These are phyloP conservation scores for Clamator glandarius DNA, from an alignment of 2,797 vertebrate genomes.

Conservation along the genomic window DNA sequence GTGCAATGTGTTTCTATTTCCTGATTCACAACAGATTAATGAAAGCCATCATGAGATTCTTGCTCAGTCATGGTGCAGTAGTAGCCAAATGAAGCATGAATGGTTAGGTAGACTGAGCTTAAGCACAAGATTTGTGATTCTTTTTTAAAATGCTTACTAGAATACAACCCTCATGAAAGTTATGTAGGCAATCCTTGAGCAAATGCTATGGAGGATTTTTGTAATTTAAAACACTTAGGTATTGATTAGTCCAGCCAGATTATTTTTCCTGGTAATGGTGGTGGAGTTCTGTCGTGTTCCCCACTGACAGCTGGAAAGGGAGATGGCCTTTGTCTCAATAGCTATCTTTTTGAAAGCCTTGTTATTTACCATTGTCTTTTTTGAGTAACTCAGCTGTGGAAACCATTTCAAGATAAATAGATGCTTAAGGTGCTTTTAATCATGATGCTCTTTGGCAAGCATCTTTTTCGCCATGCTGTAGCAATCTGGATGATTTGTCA, in stretches of 20 bases:
- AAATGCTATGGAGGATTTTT: not conserved
- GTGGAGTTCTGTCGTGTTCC: not conserved
- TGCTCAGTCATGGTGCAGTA: fast-evolving
- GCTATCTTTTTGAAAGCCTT: not conserved
- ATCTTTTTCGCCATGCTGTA: not conserved
- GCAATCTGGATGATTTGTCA: not conserved
- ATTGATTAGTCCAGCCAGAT: not conserved
- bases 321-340: not conserved
- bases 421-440: not conserved
- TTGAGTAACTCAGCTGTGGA: not conserved
- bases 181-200: not conserved
- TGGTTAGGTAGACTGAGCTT: not conserved
- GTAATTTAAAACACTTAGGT: not conserved
- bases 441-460: not conserved
- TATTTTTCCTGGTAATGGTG: not conserved
- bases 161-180: not conserved
- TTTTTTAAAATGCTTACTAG: not conserved
- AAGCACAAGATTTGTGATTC: not conserved
- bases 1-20: not conserved
- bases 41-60: not conserved
- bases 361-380: not conserved
- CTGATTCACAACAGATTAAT: not conserved
- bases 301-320: not conserved
- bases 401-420: not conserved
- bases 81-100: not conserved